Evolutionary conservation across 1,140 invertebrate species (phyloP), one percentile per base, ranked within the genome.

Genomic region (Zaprionus capensis): DNA sequence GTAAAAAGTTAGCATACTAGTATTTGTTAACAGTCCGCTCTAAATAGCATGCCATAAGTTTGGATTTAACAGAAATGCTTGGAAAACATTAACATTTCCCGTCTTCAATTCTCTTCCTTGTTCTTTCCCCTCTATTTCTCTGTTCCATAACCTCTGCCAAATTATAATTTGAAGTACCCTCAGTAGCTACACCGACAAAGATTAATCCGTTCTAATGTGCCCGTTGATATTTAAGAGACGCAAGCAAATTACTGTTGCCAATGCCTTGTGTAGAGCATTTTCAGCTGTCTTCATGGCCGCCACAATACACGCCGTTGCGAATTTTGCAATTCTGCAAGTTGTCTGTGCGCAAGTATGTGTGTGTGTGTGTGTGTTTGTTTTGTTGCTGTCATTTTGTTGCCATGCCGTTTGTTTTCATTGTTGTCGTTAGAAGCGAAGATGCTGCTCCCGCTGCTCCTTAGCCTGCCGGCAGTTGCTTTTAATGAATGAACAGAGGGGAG

Each of bases 391-490:
- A 51, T 66, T 77, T 73, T 69, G 62, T 67, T 76, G 74, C 71
- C 70, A 84, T 78, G 81, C 78, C 85, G 71, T 87, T 87, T 87
- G 81, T 78, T 88, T 87, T 87, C 85, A 87, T 87, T 87, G 84
- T 84, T 87, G 71, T 64, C 85, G 85, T 84, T 84, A 69, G 78
- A 31, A 56, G 82, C 65, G 64, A 70, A 46, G 64, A 20, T 64
- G 66, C 61, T 82, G 70, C 70, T 87, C 57, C 69, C 71, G 26
- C 63, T 68, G 71, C 26, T 67, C 67, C 71, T 70, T 74, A 81
- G 84, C 81, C 84, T 88, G 71, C 81, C 67, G 81, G 85, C 84
- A 88, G 81, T 84, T 81, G 76, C 68, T 73, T 87, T 87, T 87
- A 87, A 87, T 87, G 85, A 88, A 88, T 88, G 84, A 87, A 77